Evolutionary conservation across 1,140 invertebrate species (phyloP).

Genomic region (Aplysia californica): DNA sequence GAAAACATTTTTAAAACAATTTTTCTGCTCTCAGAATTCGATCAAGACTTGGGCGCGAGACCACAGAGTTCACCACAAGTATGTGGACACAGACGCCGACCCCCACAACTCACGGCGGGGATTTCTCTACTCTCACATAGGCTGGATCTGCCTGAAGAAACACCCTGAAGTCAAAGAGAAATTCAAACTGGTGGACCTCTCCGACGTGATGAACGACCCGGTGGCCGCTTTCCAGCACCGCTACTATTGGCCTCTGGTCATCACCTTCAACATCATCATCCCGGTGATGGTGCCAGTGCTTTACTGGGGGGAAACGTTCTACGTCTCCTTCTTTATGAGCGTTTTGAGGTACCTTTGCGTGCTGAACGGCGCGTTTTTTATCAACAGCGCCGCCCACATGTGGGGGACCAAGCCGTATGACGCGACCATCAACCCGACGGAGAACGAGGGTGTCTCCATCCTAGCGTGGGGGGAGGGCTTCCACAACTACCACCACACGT

Average conservation of each 20-base stretch:
- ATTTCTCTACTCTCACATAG: too few species aligned
- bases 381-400: slow-evolving; percentile 95
- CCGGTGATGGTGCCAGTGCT: slow-evolving; percentile 86
- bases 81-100: too few species aligned
- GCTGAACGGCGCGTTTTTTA: slow-evolving; percentile 87
- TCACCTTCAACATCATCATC: slow-evolving; percentile 84
- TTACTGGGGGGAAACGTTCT: slow-evolving; percentile 84
- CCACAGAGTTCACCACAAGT: too few species aligned
- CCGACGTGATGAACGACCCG: not conserved
- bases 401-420: slow-evolving; percentile 93
- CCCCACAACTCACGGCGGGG: too few species aligned
- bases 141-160: too few species aligned
- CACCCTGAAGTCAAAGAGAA: too few species aligned
- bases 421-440: slow-evolving; percentile 73
- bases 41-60: too few species aligned
- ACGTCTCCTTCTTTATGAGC: slow-evolving; percentile 84
- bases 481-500: slow-evolving; percentile 96
- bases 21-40: too few species aligned
- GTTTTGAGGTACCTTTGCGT: slow-evolving; percentile 87
- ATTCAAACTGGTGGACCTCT: too few species aligned
- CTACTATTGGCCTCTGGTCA: slow-evolving; percentile 85
- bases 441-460: slow-evolving; percentile 69
- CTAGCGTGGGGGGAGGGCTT: slow-evolving; percentile 78
- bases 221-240: slow-evolving; percentile 59
- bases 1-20: too few species aligned